A percentile compares a stretch with the other conserved stretches of the same genome.
These are phyloP conservation scores for Lasioglossum albipes DNA, from an alignment of 1,140 invertebrate species.

Conservation along the genomic window DNA sequence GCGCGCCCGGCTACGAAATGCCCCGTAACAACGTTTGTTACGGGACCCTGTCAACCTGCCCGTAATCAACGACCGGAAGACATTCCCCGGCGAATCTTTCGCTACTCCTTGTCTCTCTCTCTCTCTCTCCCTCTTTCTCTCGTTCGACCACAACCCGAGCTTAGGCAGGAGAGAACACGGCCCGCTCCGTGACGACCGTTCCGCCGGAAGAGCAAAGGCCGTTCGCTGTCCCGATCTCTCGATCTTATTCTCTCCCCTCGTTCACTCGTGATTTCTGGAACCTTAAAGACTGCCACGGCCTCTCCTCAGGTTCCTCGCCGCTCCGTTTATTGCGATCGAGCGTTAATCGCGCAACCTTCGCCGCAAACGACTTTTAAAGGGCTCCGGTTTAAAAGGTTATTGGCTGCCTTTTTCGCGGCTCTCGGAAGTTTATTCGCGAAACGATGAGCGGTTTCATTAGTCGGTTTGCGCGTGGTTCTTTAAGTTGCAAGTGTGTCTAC, in stretches of 20 bases:
- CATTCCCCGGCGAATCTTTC: slow-evolving; percentile 60
- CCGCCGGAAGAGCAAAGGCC: background rate
- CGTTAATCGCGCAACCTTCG: slow-evolving; percentile 28
- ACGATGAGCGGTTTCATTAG: too few relatives aligned
- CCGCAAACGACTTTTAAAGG: slow-evolving; percentile 68
- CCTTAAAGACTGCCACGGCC: background rate
- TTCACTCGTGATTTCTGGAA: background rate
- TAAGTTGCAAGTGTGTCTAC: too few relatives aligned
- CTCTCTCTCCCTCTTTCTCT: too few relatives aligned
- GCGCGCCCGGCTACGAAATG: slow-evolving; percentile 39
- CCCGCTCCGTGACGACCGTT: slow-evolving; percentile 12
- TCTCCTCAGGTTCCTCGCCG: background rate
- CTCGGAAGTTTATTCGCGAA: too few relatives aligned
- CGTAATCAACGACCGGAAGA: slow-evolving; percentile 71
- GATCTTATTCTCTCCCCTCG: too few relatives aligned
- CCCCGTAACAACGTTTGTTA: slow-evolving; percentile 57
- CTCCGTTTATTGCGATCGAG: slow-evolving; percentile 28
- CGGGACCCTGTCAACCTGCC: slow-evolving; percentile 54
- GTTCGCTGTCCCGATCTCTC: background rate
- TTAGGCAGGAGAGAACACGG: slow-evolving; percentile 26
- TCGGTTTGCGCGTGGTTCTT: too few relatives aligned
- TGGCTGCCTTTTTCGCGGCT: background rate
- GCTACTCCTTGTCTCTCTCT: slow-evolving; percentile 35
- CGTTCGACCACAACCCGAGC: slow-evolving; percentile 8
- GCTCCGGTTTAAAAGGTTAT: slow-evolving; percentile 20